Percentiles rank a stretch among this genome's conserved stretches.
Conservation (phyloP, 2,113 vertebrate genomes). For the Melanocharis versteri region DNA sequence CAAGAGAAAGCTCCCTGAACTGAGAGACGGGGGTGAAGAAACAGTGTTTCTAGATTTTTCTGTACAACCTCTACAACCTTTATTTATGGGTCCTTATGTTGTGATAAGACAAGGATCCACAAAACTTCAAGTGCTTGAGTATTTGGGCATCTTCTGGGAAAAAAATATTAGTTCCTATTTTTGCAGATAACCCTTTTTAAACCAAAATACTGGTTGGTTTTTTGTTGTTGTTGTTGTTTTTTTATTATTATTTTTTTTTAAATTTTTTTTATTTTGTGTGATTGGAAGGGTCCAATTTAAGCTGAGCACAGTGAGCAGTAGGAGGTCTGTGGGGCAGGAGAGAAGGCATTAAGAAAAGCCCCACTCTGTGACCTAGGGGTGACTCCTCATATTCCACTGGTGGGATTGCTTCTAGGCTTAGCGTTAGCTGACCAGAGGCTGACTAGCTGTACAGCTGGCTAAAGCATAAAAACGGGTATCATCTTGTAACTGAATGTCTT, state of each 20-base stretch:
- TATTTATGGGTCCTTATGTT: background rate
- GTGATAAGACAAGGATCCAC: background rate
- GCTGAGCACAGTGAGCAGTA: background rate
- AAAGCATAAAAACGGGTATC: background rate
- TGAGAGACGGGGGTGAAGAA: background rate
- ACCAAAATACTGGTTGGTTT: fast-evolving
- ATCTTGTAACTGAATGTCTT: background rate
- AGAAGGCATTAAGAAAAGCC: background rate
- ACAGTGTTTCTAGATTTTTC: background rate
- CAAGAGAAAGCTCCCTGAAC: background rate
- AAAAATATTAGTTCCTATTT: background rate
- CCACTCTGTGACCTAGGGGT: background rate
- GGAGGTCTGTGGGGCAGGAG: background rate
- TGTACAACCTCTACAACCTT: background rate
- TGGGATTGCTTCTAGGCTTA: background rate
- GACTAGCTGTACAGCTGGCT: background rate
- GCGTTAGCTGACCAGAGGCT: background rate
- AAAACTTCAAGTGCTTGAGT: background rate
- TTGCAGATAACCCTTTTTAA: background rate
- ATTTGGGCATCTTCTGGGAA: background rate
- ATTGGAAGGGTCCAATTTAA: too few relatives aligned
- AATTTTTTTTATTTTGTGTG: background rate
- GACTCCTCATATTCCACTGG: background rate
- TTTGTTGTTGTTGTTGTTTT: too few relatives aligned
- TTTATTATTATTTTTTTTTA: background rate